phyloP scores from a whole-genome alignment of 2,888 invertebrate genomes.

The Callyntrura guangdongensis region DNA sequence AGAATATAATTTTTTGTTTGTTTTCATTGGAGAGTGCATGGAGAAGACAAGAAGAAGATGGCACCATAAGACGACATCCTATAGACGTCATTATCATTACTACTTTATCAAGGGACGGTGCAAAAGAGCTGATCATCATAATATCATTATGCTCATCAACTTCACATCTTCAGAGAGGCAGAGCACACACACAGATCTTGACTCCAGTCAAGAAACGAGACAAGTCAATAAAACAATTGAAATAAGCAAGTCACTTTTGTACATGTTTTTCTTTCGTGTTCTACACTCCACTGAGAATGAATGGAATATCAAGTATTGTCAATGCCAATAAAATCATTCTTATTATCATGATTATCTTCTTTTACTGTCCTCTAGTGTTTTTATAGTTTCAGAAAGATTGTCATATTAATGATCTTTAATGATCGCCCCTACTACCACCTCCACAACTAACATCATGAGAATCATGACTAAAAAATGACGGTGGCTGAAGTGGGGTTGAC shows the following conservation, averaged over 20 bases:
- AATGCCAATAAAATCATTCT: slow-evolving; percentile 57
- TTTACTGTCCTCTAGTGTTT: background rate
- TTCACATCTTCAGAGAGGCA: background rate
- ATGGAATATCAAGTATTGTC: slow-evolving; percentile 51
- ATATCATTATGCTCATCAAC: slow-evolving; percentile 47
- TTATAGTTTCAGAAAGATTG: slow-evolving; percentile 24
- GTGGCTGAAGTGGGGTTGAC: background rate
- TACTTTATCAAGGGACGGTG: slow-evolving; percentile 14
- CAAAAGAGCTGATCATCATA: slow-evolving; percentile 53
- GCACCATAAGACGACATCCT: background rate
- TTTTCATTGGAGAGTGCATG: background rate
- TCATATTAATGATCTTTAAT: slow-evolving; percentile 43
- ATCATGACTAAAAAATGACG: background rate
- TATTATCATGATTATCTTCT: slow-evolving; percentile 29
- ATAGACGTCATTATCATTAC: slow-evolving; percentile 17
- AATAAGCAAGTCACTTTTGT: slow-evolving; percentile 61
- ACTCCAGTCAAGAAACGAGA: slow-evolving; percentile 13
- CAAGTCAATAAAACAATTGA: slow-evolving; percentile 55
- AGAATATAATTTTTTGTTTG: slow-evolving; percentile 14
- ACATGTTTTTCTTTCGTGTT: background rate
- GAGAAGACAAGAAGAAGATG: background rate
- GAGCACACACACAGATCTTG: slow-evolving; percentile 5
- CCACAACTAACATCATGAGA: background rate
- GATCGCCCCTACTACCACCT: background rate
- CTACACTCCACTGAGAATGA: background rate